Evolutionary conservation across 2,113 vertebrate genomes (phyloP).

Genomic region (Antigone vipio): DNA sequence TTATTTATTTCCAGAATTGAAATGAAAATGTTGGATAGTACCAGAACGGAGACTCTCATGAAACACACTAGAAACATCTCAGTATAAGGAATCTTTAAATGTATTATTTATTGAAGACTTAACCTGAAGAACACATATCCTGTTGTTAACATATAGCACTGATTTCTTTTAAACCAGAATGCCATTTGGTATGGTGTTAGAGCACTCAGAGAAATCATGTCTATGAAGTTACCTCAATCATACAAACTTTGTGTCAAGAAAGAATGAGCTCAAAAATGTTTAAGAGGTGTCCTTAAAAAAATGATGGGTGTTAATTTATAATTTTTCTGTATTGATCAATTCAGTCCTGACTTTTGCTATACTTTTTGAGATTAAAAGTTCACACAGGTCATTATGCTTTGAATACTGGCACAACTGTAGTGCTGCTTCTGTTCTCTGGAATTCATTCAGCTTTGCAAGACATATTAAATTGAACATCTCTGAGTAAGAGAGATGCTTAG

Average conservation of each 20-base stretch:
- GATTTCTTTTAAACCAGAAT: background rate
- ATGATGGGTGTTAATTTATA: background rate
- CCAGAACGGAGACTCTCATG: background rate
- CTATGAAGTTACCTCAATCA: background rate
- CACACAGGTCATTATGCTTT: background rate
- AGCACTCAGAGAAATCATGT: background rate
- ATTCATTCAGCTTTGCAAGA: background rate
- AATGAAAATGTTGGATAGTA: background rate
- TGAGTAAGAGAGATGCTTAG: background rate
- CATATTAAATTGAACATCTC: background rate
- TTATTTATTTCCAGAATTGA: background rate
- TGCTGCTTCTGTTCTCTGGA: background rate
- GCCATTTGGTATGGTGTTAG: background rate
- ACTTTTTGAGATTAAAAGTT: background rate
- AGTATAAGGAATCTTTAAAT: background rate
- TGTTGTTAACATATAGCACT: background rate
- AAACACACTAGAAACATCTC: background rate
- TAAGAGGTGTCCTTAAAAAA: background rate
- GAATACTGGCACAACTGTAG: background rate
- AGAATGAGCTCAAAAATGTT: background rate
- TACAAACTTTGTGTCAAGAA: background rate
- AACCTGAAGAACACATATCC: background rate
- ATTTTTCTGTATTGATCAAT: background rate
- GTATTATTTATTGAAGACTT: background rate
- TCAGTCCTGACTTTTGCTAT: background rate